A percentile compares a stretch with the other conserved stretches of the same genome.
These are phyloP conservation scores for Polypterus senegalus DNA, from an alignment of 2,113 vertebrate species.

Conservation along the genomic window DNA sequence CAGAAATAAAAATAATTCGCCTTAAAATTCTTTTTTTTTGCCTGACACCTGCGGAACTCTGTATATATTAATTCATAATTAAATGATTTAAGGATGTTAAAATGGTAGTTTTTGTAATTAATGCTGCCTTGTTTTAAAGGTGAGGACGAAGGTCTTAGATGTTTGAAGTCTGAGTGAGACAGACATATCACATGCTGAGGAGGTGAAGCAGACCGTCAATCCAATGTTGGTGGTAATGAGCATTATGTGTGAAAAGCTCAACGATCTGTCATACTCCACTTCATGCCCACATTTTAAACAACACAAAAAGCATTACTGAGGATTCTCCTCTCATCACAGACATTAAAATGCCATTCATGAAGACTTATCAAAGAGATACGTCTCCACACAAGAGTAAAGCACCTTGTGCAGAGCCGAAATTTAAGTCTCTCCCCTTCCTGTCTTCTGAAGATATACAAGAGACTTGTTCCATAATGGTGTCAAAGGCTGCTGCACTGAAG, in stretches of 20 bases:
- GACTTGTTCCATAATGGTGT: conserved; percentile 6
- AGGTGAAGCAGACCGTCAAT: background rate
- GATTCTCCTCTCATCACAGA: conserved; percentile 6
- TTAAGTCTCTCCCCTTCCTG: conserved; percentile 8
- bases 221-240: conserved; percentile 5
- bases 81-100: too few species aligned
- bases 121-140: too few species aligned
- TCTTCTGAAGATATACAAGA: conserved; percentile 3
- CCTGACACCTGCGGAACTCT: too few species aligned
- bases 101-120: too few species aligned
- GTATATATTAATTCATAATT: too few species aligned
- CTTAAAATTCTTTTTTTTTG: too few species aligned
- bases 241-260: conserved; percentile 8
- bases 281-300: conserved; percentile 6
- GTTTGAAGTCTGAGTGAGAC: conserved; percentile 3
- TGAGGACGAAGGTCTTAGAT: conserved; percentile 6
- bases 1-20: too few species aligned
- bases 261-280: conserved; percentile 6
- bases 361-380: conserved; percentile 4
- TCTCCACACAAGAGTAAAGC: conserved; percentile 4
- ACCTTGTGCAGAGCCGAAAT: background rate
- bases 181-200: conserved; percentile 5
- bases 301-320: conserved; percentile 1
- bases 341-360: conserved; percentile 1
- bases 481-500: conserved; percentile 7